Conservation (phyloP, 2,797 vertebrate species). For the Protonibea diacanthus region DNA sequence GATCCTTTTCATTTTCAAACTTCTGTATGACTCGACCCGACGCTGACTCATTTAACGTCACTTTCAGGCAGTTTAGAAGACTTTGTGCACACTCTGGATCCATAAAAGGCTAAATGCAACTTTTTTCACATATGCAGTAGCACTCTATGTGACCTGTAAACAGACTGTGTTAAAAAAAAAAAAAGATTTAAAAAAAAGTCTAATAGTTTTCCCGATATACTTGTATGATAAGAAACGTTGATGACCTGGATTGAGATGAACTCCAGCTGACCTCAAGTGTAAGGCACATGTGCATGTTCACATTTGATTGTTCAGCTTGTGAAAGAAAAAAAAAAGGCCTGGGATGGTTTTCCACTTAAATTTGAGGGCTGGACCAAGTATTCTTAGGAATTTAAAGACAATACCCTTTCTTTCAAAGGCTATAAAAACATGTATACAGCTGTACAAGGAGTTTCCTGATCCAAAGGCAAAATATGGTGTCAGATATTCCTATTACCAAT, state of each 20-base stretch:
- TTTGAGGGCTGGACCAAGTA: constrained; percentile 75
- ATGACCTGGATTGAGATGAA: constrained; percentile 59
- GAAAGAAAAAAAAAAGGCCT: constrained; percentile 57
- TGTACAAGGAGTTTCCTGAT: constrained; percentile 86
- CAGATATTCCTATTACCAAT: constrained; percentile 85
- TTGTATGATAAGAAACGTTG: constrained; percentile 27
- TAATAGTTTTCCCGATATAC: neutral
- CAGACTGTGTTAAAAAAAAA: neutral
- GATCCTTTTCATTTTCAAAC: neutral
- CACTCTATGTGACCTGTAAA: neutral
- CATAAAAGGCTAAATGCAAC: neutral
- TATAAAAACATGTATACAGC: constrained; percentile 85
- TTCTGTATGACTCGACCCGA: neutral
- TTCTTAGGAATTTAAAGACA: constrained; percentile 84
- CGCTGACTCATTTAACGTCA: neutral
- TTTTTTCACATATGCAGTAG: neutral
- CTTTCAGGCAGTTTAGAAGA: neutral
- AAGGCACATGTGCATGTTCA: constrained; percentile 55
- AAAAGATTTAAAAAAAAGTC: too few relatives aligned
- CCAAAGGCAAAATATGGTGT: constrained; percentile 82
- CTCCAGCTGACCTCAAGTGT: constrained; percentile 67
- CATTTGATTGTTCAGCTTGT: constrained; percentile 73
- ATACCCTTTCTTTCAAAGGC: constrained; percentile 82
- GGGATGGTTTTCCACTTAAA: constrained; percentile 83
- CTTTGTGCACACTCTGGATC: too few relatives aligned